Evolutionary conservation across 2,113 vertebrate genomes (phyloP).

Genomic region (Eira barbara): DNA sequence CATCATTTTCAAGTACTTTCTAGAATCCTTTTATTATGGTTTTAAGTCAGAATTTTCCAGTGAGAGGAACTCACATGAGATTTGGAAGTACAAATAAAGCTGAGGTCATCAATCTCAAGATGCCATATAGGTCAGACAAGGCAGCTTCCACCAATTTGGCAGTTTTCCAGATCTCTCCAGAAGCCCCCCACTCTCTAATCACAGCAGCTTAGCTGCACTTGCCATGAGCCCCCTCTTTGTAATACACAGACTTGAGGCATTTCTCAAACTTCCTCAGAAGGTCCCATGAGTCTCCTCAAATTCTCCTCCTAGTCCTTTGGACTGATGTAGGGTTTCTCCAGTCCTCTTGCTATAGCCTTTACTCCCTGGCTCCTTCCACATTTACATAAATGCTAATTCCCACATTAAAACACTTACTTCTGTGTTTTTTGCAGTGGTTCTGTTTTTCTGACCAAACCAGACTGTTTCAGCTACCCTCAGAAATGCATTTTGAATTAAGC

Average conservation of each 20-base stretch:
- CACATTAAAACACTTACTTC: neutral
- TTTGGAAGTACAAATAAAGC: neutral
- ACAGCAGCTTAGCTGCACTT: neutral
- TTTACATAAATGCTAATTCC: neutral
- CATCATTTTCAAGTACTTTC: neutral
- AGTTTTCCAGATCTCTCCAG: neutral
- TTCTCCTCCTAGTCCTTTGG: neutral
- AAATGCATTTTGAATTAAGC: slow-evolving; percentile 62
- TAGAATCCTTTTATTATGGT: neutral
- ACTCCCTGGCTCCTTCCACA: neutral
- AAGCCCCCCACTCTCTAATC: neutral
- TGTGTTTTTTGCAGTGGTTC: neutral
- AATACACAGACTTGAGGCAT: neutral
- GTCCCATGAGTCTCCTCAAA: neutral
- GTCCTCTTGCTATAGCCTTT: neutral
- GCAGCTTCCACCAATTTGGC: neutral
- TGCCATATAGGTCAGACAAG: neutral
- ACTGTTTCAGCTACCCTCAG: slow-evolving; percentile 47
- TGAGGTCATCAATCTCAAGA: neutral
- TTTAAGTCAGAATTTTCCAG: neutral
- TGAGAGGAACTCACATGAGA: neutral
- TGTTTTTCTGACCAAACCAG: neutral
- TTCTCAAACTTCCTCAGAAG: neutral
- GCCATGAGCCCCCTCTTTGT: neutral
- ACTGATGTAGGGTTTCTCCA: neutral